A percentile compares a stretch with the other conserved stretches of the same genome.
Conservation (phyloP, 2,797 vertebrate genomes). For the Huso huso region DNA sequence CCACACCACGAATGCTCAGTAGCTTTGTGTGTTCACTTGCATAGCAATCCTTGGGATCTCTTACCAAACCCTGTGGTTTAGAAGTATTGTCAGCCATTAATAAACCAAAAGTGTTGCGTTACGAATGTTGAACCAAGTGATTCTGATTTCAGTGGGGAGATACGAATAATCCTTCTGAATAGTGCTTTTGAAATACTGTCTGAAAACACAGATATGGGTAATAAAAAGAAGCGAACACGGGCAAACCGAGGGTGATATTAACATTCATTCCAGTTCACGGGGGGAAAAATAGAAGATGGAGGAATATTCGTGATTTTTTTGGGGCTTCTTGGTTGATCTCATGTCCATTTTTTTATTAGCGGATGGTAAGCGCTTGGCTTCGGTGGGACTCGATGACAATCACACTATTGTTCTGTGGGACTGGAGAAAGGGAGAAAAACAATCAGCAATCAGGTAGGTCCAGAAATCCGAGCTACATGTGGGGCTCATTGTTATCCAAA, state of each 20-base stretch:
- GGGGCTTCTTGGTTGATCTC: conserved; percentile 19
- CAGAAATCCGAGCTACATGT: conserved; percentile 7
- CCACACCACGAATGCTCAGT: too few relatives aligned
- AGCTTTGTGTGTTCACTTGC: too few relatives aligned
- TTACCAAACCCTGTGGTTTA: too few relatives aligned
- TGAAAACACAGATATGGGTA: too few relatives aligned
- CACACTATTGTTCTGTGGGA: conserved; percentile 94
- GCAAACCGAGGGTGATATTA: conserved; percentile 11
- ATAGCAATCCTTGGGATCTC: too few relatives aligned
- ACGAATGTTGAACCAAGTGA: neutral
- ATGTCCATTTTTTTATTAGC: conserved; percentile 49
- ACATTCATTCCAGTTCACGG: neutral
- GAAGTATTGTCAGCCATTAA: neutral
- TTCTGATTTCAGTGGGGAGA: neutral
- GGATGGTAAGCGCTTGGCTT: conserved; percentile 89
- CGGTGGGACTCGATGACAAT: conserved; percentile 87
- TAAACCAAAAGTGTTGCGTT: neutral
- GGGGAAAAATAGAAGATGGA: too few relatives aligned
- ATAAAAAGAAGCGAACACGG: conserved; percentile 13
- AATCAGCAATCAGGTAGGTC: conserved; percentile 81
- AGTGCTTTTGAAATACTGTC: neutral
- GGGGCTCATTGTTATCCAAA: neutral
- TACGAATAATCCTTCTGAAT: neutral
- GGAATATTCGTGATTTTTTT: too few relatives aligned
- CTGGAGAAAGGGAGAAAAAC: conserved; percentile 96